These are phyloP conservation scores for Syrrhaptes paradoxus DNA, from an alignment of 2,113 vertebrate genomes.

Conservation along the genomic window DNA sequence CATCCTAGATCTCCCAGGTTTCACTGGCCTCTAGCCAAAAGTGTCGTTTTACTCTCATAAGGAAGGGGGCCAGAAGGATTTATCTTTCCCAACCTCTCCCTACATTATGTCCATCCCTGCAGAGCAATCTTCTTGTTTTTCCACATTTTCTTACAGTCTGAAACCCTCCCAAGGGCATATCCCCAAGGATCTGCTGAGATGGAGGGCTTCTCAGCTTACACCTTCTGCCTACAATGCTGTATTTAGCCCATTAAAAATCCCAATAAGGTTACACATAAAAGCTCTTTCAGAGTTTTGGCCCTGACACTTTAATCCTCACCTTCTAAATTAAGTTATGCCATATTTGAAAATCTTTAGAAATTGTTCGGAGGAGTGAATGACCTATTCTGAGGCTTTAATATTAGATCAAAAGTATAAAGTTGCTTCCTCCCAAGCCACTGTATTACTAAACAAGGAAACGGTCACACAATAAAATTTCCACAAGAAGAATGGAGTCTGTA, in stretches of 20 bases:
- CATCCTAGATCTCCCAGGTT: conserved; percentile 70
- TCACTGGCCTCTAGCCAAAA: conserved; percentile 71
- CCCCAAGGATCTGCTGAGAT: conserved; percentile 65
- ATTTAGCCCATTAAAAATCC: conserved; percentile 64
- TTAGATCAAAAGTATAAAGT: conserved; percentile 59
- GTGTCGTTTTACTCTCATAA: conserved; percentile 76
- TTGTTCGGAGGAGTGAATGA: conserved; percentile 32
- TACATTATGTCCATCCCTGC: conserved; percentile 67
- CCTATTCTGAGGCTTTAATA: conserved; percentile 49
- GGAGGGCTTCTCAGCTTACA: conserved; percentile 60
- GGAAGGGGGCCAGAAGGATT: conserved; percentile 73
- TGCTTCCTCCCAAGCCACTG: conserved; percentile 54
- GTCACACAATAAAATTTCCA: conserved; percentile 57
- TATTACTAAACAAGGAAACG: conserved; percentile 57
- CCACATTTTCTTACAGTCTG: conserved; percentile 78
- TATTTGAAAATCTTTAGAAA: conserved; percentile 67
- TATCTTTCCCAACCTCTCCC: conserved; percentile 70
- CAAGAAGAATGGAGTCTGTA: conserved; percentile 36
- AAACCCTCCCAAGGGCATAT: conserved; percentile 69
- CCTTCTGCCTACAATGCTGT: conserved; percentile 47
- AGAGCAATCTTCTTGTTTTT: conserved; percentile 77
- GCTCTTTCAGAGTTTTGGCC: conserved; percentile 58
- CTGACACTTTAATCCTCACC: conserved; percentile 18
- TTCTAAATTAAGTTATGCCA: conserved; percentile 40
- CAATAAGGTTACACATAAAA: conserved; percentile 53